Evolutionary conservation across 2,113 vertebrate genomes (phyloP).

Genomic region (Piliocolobus tephrosceles): DNA sequence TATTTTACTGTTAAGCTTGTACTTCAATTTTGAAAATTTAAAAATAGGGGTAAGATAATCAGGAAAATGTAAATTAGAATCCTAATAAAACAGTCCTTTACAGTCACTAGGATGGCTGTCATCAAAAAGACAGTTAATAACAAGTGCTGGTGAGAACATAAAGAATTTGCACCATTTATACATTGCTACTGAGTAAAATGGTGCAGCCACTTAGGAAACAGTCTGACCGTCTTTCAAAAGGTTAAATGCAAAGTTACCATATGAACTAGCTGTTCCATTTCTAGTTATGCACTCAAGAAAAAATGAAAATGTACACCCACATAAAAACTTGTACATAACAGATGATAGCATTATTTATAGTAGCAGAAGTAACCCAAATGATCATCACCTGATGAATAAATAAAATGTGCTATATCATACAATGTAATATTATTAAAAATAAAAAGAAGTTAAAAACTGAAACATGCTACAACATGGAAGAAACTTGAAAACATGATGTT

Average conservation of each 20-base stretch:
- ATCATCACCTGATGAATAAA: background rate
- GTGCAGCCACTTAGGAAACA: background rate
- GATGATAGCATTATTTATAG: background rate
- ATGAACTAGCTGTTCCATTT: background rate
- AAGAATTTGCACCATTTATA: background rate
- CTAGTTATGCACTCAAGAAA: background rate
- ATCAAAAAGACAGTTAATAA: background rate
- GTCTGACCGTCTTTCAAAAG: background rate
- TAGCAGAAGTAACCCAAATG: background rate
- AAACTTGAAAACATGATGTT: background rate
- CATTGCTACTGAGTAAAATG: background rate
- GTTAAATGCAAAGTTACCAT: background rate
- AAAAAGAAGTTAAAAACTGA: background rate
- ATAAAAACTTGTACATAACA: background rate
- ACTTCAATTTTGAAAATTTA: background rate
- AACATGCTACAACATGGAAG: background rate
- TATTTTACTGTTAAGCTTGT: background rate
- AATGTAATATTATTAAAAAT: background rate
- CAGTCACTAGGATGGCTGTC: background rate
- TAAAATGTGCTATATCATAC: background rate
- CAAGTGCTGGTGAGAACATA: background rate
- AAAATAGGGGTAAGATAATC: background rate
- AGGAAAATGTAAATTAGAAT: background rate
- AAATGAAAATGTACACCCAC: background rate
- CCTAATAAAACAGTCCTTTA: background rate